Conservation (phyloP, 2,113 vertebrate genomes). For the Hyperoodon ampullatus region DNA sequence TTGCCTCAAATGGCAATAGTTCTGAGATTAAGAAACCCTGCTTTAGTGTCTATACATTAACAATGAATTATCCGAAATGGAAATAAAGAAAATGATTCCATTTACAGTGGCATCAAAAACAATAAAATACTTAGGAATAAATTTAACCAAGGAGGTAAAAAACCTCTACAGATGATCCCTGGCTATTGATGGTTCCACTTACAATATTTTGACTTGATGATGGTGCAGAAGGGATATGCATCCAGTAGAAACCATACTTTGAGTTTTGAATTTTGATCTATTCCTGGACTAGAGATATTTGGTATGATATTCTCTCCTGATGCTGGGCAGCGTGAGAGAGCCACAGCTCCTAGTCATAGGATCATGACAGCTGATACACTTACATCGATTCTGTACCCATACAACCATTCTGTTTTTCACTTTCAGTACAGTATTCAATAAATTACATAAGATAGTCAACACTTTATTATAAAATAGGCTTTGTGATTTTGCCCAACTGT, state of each 20-base stretch:
- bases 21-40: background rate
- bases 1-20: background rate
- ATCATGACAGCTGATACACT: background rate
- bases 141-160: background rate
- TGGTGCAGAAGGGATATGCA: background rate
- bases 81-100: background rate
- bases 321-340: background rate
- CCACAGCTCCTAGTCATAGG: background rate
- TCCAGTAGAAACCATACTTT: background rate
- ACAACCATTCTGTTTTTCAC: background rate
- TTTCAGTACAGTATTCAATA: background rate
- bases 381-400: background rate
- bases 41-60: background rate
- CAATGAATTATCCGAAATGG: background rate
- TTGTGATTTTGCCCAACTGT: background rate
- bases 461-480: background rate
- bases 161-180: background rate
- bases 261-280: background rate
- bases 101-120: background rate
- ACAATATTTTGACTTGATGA: background rate
- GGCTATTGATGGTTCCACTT: background rate
- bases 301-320: background rate
- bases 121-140: background rate
- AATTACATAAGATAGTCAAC: background rate
- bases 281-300: background rate